A percentile compares a stretch with the other conserved stretches of the same genome.
Conservation (phyloP, 2,888 invertebrate species). For the Strigamia maritima region DNA sequence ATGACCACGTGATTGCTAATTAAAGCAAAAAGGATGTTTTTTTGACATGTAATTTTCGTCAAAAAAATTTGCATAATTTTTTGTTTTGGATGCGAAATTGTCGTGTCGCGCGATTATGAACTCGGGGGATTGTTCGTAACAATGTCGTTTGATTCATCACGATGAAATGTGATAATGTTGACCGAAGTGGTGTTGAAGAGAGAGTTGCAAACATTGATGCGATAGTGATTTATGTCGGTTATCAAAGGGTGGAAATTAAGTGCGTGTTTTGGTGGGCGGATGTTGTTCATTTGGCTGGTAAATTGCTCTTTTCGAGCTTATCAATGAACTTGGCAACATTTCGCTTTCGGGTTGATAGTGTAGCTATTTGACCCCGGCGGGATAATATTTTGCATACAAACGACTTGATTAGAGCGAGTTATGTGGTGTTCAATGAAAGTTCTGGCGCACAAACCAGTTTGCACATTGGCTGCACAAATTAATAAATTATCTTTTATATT, state of each 20-base stretch:
- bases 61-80: background rate
- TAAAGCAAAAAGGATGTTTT: background rate
- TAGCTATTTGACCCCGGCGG: background rate
- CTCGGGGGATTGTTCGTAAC: background rate
- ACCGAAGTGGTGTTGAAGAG: background rate
- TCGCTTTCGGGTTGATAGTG: background rate
- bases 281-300: background rate
- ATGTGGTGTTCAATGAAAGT: background rate
- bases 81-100: too few relatives aligned
- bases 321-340: slow-evolving; percentile 15
- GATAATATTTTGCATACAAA: slow-evolving; percentile 1
- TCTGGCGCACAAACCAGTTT: background rate
- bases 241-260: background rate
- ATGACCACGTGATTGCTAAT: background rate
- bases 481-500: slow-evolving; percentile 16
- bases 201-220: background rate
- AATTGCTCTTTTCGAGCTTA: background rate
- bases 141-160: background rate
- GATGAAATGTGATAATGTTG: background rate
- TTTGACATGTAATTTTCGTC: too few relatives aligned
- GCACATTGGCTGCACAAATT: background rate
- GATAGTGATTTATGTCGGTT: background rate
- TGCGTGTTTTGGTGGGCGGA: background rate
- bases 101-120: background rate
- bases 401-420: background rate